Evolutionary conservation across 2,888 invertebrate genomes (phyloP).

Genomic region (Geophilus truncorum): DNA sequence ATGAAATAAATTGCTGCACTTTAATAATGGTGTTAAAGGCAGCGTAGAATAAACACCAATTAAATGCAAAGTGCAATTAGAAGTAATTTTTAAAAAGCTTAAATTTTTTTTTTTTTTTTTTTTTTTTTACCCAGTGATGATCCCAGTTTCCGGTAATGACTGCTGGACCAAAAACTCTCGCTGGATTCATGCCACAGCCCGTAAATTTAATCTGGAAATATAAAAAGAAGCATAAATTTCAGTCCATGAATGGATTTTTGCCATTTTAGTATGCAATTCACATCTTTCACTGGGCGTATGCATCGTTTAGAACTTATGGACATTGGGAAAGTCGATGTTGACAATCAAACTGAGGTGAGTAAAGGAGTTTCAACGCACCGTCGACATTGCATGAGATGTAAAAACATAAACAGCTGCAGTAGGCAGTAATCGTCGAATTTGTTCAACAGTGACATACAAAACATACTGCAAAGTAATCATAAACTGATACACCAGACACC

Average conservation of each 20-base stretch:
- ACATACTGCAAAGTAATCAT: neutral
- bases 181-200: conserved; percentile 89
- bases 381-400: neutral
- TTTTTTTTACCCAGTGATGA: conserved; percentile 70
- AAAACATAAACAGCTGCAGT: neutral
- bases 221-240: conserved; percentile 39
- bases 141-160: conserved; percentile 67
- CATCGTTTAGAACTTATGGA: neutral
- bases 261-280: neutral
- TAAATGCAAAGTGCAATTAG: neutral
- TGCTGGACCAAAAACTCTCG: conserved; percentile 80
- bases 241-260: too few relatives aligned
- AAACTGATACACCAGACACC: neutral
- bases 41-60: neutral
- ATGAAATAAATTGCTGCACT: neutral
- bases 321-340: neutral
- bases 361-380: neutral
- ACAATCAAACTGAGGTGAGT: neutral
- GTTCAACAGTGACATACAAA: neutral
- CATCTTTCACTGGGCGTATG: neutral
- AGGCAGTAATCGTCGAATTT: neutral
- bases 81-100: too few relatives aligned
- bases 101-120: neutral
- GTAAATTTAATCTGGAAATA: conserved; percentile 59
- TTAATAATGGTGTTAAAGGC: neutral